A percentile compares a stretch with the other conserved stretches of the same genome.
Conservation (phyloP, 2,113 vertebrate genomes). For the Siniperca chuatsi region DNA sequence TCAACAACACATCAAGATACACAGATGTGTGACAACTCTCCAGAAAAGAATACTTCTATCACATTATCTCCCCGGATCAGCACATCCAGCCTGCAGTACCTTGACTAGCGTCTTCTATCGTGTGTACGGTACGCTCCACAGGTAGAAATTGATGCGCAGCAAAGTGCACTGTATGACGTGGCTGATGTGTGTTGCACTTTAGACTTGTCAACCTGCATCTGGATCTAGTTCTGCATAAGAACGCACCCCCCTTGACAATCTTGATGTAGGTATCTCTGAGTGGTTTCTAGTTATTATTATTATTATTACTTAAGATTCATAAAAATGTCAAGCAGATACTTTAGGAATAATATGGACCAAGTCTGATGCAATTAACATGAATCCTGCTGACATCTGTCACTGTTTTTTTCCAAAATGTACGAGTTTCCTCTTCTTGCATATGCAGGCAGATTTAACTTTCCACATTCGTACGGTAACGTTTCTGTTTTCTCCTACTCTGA, state of each 20-base stretch:
- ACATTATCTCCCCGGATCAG: neutral
- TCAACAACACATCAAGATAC: no score
- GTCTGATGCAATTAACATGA: slow-evolving; percentile 14
- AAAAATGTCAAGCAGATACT: slow-evolving; percentile 5
- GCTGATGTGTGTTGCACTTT: neutral
- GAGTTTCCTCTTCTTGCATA: neutral
- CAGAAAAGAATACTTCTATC: neutral
- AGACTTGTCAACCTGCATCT: neutral
- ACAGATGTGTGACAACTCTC: neutral
- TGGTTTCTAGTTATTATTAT: neutral
- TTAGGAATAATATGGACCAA: neutral
- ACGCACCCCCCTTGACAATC: neutral
- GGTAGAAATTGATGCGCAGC: neutral
- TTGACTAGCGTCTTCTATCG: neutral
- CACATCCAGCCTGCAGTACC: neutral
- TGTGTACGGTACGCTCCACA: neutral
- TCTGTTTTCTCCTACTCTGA: slow-evolving; percentile 8
- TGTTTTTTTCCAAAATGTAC: neutral
- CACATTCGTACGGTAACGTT: neutral
- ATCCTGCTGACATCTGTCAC: slow-evolving; percentile 6
- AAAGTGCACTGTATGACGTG: neutral
- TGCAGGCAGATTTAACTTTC: neutral
- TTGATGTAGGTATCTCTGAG: neutral
- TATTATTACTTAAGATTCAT: neutral
- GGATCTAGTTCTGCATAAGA: neutral